These are phyloP conservation scores for Pandemis corylana DNA, from an alignment of 2,888 invertebrate genomes.

Conservation along the genomic window DNA sequence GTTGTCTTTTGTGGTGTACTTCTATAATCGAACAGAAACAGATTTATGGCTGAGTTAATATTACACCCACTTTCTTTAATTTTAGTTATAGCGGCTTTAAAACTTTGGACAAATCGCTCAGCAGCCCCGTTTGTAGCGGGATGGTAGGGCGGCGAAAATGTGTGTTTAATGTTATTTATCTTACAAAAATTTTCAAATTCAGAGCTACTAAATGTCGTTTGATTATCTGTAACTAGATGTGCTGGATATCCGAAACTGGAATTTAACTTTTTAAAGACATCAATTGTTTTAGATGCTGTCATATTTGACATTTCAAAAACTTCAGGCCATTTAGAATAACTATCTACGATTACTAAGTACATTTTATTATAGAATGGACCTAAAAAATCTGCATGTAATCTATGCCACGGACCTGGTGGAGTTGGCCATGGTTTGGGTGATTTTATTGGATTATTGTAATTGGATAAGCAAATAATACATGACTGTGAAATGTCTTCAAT, in stretches of 20 bases:
- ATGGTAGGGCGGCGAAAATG: no score
- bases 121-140: background rate
- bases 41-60: conserved; percentile 26
- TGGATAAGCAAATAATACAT: background rate
- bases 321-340: conserved; percentile 1
- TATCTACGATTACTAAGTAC: background rate
- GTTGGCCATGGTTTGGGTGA: background rate
- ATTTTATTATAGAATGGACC: conserved; percentile 7
- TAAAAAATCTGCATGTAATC: background rate
- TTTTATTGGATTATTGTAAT: background rate
- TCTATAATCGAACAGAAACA: conserved; percentile 43
- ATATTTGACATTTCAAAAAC: background rate
- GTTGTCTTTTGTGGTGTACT: conserved; percentile 36
- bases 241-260: background rate
- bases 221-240: background rate
- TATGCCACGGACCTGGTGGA: background rate
- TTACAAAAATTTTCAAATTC: no score
- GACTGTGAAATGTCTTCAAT: background rate
- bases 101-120: conserved; percentile 1
- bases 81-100: conserved; percentile 18
- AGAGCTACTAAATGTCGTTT: no score
- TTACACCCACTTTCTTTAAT: conserved; percentile 35
- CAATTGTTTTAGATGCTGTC: background rate
- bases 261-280: background rate
- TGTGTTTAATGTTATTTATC: no score